Conservation (phyloP, 1,140 invertebrate species). For the Ostrea edulis region DNA sequence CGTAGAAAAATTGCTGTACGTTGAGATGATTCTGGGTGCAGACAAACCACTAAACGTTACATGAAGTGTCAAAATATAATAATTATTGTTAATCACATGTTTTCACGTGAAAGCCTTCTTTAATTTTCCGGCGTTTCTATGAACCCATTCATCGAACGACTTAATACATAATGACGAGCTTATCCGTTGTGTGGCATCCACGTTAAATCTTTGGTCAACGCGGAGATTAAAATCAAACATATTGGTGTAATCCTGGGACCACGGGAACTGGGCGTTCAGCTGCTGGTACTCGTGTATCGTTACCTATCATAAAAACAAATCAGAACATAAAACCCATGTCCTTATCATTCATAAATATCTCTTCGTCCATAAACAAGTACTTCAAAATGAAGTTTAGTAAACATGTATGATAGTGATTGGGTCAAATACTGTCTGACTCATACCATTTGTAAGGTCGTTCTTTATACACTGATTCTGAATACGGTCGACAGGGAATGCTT, state of each 20-base stretch:
- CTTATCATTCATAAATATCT: no score
- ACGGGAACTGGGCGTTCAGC: constrained; percentile 44
- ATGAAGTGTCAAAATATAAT: not conserved
- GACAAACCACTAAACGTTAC: not conserved
- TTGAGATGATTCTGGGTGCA: not conserved
- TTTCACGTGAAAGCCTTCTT: constrained; percentile 47
- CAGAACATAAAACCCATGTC: no score
- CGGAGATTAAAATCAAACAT: constrained; percentile 71
- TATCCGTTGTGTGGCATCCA: constrained; percentile 56
- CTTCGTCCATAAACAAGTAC: no score
- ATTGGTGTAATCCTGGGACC: constrained; percentile 66
- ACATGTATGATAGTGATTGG: no score
- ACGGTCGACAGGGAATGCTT: no score
- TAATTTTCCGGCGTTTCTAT: constrained; percentile 52
- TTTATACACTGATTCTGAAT: no score
- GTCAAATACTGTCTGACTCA: no score
- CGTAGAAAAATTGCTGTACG: not conserved
- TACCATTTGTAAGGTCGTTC: no score
- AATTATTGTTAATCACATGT: not conserved
- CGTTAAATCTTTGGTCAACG: constrained; percentile 69
- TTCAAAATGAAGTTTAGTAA: no score
- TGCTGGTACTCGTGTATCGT: constrained; percentile 62
- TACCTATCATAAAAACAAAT: constrained; percentile 57
- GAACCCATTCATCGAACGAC: constrained; percentile 69
- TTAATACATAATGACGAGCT: constrained; percentile 48